phyloP scores from a whole-genome alignment of 2,797 vertebrate genomes.

The Erpetoichthys calabaricus region DNA sequence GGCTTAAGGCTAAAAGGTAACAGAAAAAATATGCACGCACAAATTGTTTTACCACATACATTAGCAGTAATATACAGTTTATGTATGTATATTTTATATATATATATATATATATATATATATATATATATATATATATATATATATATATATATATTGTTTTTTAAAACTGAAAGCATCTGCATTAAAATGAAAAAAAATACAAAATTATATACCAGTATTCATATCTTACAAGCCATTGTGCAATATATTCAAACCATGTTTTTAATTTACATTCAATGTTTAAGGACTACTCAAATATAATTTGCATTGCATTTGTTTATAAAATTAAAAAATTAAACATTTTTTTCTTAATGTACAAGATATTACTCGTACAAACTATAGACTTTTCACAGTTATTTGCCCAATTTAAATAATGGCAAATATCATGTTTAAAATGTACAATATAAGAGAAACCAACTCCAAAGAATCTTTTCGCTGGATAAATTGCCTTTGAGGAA shows the following conservation, averaged over 20 bases:
- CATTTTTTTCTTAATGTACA: conserved; percentile 6
- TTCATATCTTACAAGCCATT: conserved; percentile 15
- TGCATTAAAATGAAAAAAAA: conserved; percentile 9
- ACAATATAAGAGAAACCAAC: background rate
- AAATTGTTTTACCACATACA: too few relatives aligned
- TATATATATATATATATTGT: too few relatives aligned
- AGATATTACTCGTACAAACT: conserved; percentile 14
- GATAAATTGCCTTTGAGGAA: background rate
- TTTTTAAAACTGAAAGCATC: conserved; percentile 9
- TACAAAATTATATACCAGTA: conserved; percentile 12
- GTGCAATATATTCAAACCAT: conserved; percentile 9
- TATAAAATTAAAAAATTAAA: conserved; percentile 10
- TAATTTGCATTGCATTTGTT: conserved; percentile 8
- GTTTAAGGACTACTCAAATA: conserved; percentile 9
- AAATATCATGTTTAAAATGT: conserved; percentile 10
- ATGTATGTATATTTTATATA: too few relatives aligned
- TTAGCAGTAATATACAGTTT: too few relatives aligned
- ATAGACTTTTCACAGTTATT: conserved; percentile 5
- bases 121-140: too few relatives aligned
- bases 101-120: too few relatives aligned
- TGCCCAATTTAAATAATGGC: conserved; percentile 5
- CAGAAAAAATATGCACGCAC: too few relatives aligned
- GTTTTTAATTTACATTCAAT: conserved; percentile 15
- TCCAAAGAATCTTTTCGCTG: background rate
- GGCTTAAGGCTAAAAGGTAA: too few relatives aligned